Evolutionary conservation across 1,140 invertebrate genomes (phyloP).

Genomic region (Drosophila navojoa): DNA sequence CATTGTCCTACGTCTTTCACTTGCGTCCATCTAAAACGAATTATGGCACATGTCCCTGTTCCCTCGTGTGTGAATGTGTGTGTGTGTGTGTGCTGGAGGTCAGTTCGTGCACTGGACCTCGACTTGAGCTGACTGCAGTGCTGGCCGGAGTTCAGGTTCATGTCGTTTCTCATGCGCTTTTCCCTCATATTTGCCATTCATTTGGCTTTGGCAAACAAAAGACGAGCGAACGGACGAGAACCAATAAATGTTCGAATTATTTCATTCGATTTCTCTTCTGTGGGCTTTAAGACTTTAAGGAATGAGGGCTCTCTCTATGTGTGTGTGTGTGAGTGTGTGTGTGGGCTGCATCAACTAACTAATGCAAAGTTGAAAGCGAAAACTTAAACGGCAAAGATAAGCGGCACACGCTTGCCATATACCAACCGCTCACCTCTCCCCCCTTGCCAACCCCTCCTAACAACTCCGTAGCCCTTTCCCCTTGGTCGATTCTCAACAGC

Average conservation of each 20-base stretch:
- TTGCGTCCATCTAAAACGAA: slow-evolving; percentile 43
- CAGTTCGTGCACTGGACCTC: slow-evolving; percentile 5
- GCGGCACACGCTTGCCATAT: slow-evolving; percentile 30
- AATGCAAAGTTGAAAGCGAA: slow-evolving; percentile 57
- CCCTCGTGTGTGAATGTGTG: slow-evolving; percentile 12
- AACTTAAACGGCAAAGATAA: slow-evolving; percentile 47
- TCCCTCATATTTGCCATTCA: slow-evolving; percentile 64
- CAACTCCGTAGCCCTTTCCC: neutral
- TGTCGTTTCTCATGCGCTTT: slow-evolving; percentile 57
- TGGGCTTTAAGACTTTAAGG: slow-evolving; percentile 40
- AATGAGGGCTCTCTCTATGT: neutral
- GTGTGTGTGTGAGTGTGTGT: neutral
- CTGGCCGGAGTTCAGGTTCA: slow-evolving; percentile 14
- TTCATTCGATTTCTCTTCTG: slow-evolving; percentile 18
- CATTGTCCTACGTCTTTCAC: slow-evolving; percentile 54
- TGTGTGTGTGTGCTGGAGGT: slow-evolving; percentile 15
- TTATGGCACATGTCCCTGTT: slow-evolving; percentile 43
- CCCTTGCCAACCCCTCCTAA: too few species aligned
- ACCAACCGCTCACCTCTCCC: too few species aligned
- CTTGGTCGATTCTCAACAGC: slow-evolving; percentile 71
- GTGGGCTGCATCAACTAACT: neutral
- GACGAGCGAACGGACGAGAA: slow-evolving; percentile 36
- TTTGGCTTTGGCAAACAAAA: slow-evolving; percentile 61
- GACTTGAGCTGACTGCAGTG: slow-evolving; percentile 1
- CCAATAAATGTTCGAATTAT: slow-evolving; percentile 67